phyloP scores from a whole-genome alignment of 2,113 vertebrate species.

The Chiloscyllium plagiosum region DNA sequence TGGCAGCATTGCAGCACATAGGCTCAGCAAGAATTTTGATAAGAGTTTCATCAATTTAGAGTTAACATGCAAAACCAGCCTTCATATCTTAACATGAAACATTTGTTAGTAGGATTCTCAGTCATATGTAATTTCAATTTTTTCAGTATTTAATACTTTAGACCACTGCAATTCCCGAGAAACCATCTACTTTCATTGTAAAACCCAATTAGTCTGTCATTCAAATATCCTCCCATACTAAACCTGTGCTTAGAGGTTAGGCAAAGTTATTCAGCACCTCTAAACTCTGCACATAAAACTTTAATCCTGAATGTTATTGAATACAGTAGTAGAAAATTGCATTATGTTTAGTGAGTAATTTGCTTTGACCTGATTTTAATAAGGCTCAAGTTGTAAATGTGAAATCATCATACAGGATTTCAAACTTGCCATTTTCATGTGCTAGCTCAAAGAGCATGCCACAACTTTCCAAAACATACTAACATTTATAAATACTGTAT shows the following conservation, averaged over 20 bases:
- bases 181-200: neutral
- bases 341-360: constrained; percentile 6
- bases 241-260: constrained; percentile 8
- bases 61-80: neutral
- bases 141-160: neutral
- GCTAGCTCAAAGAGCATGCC: neutral
- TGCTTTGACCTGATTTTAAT: constrained; percentile 9
- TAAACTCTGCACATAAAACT: neutral
- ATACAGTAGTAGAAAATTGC: constrained; percentile 24
- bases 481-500: constrained; percentile 19
- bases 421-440: neutral
- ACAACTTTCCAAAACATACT: constrained; percentile 16
- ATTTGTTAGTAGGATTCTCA: neutral
- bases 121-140: neutral
- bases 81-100: neutral
- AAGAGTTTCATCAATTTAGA: neutral
- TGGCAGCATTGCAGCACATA: neutral
- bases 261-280: neutral
- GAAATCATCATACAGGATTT: constrained; percentile 4
- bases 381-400: constrained; percentile 22
- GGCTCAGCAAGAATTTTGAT: neutral
- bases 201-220: neutral
- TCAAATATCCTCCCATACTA: neutral
- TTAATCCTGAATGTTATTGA: constrained; percentile 14
- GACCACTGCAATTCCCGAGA: neutral